Conservation (phyloP, 1,140 invertebrate species). For the Drosophila busckii region DNA sequence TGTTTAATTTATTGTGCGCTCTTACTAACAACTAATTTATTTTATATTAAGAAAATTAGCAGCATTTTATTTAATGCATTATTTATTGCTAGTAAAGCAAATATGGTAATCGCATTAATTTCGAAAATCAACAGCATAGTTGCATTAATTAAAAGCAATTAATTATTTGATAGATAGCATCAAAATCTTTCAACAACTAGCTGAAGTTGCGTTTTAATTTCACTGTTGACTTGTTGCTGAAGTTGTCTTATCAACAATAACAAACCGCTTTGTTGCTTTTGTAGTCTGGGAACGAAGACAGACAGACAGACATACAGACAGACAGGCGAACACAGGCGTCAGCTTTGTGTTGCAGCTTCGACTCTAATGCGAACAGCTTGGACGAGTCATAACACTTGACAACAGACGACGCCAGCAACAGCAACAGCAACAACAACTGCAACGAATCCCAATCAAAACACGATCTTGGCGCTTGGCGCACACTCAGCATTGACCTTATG, state of each 20-base stretch:
- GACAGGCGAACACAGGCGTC: too few relatives aligned
- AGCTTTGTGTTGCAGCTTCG: too few relatives aligned
- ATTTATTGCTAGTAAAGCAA: neutral
- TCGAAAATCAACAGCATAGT: too few relatives aligned
- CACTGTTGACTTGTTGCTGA: slow-evolving; percentile 45
- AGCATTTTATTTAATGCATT: slow-evolving; percentile 12
- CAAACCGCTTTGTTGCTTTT: slow-evolving; percentile 55
- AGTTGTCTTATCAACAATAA: slow-evolving; percentile 46
- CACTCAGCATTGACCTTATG: slow-evolving; percentile 73
- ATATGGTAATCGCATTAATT: slow-evolving; percentile 31
- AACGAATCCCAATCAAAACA: slow-evolving; percentile 65
- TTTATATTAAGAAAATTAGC: slow-evolving; percentile 20
- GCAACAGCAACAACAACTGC: slow-evolving; percentile 15
- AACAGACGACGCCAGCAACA: slow-evolving; percentile 44
- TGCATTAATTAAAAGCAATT: too few relatives aligned
- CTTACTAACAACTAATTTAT: too few relatives aligned
- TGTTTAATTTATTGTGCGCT: too few relatives aligned
- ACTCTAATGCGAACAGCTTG: too few relatives aligned
- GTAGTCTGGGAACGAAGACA: slow-evolving; percentile 15
- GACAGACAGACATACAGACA: slow-evolving; percentile 26
- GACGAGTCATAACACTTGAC: slow-evolving; percentile 74
- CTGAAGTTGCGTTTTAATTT: slow-evolving; percentile 24
- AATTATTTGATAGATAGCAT: too few relatives aligned
- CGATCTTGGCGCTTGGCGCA: slow-evolving; percentile 62
- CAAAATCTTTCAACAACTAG: slow-evolving; percentile 21